phyloP scores from a whole-genome alignment of 2,113 vertebrate genomes.

The Ceyx margarethae region DNA sequence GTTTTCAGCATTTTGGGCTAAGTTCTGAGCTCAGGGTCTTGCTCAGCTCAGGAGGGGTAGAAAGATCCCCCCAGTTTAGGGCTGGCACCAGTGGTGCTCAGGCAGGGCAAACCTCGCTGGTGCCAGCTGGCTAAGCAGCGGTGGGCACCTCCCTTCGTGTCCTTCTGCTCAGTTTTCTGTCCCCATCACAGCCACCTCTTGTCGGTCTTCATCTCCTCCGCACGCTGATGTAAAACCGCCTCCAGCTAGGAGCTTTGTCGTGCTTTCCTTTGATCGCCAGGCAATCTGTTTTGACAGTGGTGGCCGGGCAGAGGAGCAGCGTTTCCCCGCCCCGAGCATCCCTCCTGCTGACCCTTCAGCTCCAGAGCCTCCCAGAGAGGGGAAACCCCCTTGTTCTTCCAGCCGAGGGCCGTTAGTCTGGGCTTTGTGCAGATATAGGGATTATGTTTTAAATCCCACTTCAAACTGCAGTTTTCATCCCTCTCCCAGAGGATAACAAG shows the following conservation, averaged over 20 bases:
- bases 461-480: not conserved
- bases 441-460: not conserved
- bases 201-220: not conserved
- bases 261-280: not conserved
- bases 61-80: accelerated
- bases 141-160: accelerated
- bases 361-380: not conserved
- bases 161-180: not conserved
- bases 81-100: not conserved
- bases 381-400: not conserved
- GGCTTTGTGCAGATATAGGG: not conserved
- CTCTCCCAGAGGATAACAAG: not conserved
- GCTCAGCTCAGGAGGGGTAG: not conserved
- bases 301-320: not conserved
- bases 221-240: not conserved
- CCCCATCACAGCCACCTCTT: not conserved
- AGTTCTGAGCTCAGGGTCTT: not conserved
- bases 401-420: not conserved
- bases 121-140: not conserved
- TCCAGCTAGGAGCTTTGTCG: not conserved
- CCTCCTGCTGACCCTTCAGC: accelerated
- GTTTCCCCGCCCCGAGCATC: not conserved
- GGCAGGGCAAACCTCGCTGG: accelerated
- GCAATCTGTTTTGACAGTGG: not conserved
- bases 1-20: not conserved